A percentile compares a stretch with the other conserved stretches of the same genome.
phyloP scores from a whole-genome alignment of 2,113 vertebrate species.

The Myotis yumanensis region DNA sequence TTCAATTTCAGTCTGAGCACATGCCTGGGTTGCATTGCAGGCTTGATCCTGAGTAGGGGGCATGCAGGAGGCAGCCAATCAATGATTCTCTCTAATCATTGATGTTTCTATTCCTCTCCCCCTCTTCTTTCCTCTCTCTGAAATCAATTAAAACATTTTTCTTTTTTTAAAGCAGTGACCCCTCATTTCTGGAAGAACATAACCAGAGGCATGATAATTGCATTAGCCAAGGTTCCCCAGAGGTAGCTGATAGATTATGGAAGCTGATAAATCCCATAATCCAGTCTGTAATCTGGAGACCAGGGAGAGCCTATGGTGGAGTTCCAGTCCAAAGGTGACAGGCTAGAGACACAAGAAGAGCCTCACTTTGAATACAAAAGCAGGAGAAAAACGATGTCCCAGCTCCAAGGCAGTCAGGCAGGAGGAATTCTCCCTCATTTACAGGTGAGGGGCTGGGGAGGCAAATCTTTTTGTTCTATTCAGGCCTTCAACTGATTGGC shows the following conservation, averaged over 20 bases:
- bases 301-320: not conserved
- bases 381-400: not conserved
- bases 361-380: not conserved
- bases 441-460: no score
- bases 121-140: no score
- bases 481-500: not conserved
- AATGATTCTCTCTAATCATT: no score
- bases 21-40: no score
- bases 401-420: not conserved
- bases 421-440: not conserved
- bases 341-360: not conserved
- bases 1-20: no score
- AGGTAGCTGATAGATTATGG: not conserved
- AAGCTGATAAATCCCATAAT: not conserved
- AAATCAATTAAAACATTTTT: no score
- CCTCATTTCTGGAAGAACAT: not conserved
- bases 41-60: no score
- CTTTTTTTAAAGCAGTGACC: no score
- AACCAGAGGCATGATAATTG: not conserved
- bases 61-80: no score
- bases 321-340: not conserved
- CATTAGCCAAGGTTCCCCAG: not conserved
- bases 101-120: no score
- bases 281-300: not conserved
- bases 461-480: not conserved